These are phyloP conservation scores for Xyrauchen texanus DNA, from an alignment of 2,113 vertebrate species.

Conservation along the genomic window DNA sequence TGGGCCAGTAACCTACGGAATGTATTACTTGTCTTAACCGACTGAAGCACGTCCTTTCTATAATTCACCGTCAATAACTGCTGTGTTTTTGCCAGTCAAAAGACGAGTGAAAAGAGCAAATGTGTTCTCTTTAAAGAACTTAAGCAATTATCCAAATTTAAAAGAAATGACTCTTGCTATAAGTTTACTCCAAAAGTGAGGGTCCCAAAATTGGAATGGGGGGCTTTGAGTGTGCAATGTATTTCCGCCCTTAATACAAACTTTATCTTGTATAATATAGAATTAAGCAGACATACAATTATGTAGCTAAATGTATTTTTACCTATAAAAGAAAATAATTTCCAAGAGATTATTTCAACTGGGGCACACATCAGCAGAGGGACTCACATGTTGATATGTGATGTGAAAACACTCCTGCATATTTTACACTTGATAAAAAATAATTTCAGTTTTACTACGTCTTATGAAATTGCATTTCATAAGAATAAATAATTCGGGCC, in stretches of 20 bases:
- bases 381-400: conserved; percentile 2
- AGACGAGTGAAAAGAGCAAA: conserved; percentile 30
- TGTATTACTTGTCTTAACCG: conserved; percentile 74
- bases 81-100: not conserved
- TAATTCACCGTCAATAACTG: not conserved
- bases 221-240: not conserved
- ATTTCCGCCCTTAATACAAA: not conserved
- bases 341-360: conserved; percentile 7
- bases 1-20: conserved; percentile 68
- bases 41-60: conserved; percentile 20
- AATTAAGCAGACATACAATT: not conserved
- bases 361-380: not conserved
- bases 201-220: not conserved
- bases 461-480: not conserved
- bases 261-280: not conserved
- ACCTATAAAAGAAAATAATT: not conserved
- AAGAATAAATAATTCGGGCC: not conserved
- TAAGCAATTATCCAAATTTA: not conserved
- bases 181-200: conserved; percentile 9
- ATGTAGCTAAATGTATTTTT: not conserved
- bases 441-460: not conserved
- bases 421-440: not conserved
- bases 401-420: not conserved
- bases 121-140: conserved; percentile 12
- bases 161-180: not conserved